Evolutionary conservation across 2,888 invertebrate genomes (phyloP), one percentile per base, ranked within the genome.

Genomic region (Drosophila fulvimacula): DNA sequence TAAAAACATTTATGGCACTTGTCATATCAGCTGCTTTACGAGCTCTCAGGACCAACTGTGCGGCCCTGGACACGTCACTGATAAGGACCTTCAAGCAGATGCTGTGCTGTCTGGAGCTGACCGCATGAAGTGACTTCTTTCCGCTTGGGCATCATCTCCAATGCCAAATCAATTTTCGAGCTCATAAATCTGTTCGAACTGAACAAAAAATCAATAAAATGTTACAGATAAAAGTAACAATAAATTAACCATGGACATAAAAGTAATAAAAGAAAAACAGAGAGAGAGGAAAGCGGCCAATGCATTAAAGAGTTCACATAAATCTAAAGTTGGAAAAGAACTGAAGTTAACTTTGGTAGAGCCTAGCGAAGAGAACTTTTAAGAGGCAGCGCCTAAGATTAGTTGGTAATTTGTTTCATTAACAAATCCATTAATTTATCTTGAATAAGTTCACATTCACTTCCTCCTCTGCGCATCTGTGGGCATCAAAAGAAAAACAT

Each of bases 11-110:
- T 81, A 34, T 71, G 72, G 65, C 81, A 83, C 87, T 86, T 83
- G 84, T 83, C 81, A 78, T 83, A 83, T 83, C 83, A 83, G 76
- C 79, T 51, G 21, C 30, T 83, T 86, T 83, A 83, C 65, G 86
- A 81, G 61, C 65, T 44, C 64, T 46, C 64, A 44, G 68, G 70
- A 65, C 41, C 59, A 63, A 69, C 68, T 52, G 51, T 41, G 56
- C 36, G 42, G 44, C 39, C 19, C 56, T 71, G 73, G 68, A 72
- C 73, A 30, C 36, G 32, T 21, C 21, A n/a, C 53, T 39, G 77
- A 79, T 80, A 80, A 80, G 80, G 80, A 77, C 77, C 53, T 56
- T 30, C 34, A 39, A 3, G 13, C 13, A 27, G 55, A 53, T 21
- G 53, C 63, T 67, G 67, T 49, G 32, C 60, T 49, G 24, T 24